A percentile compares a stretch with the other conserved stretches of the same genome.
phyloP scores from a whole-genome alignment of 2,797 vertebrate species.

The Sebastes diploproa region DNA sequence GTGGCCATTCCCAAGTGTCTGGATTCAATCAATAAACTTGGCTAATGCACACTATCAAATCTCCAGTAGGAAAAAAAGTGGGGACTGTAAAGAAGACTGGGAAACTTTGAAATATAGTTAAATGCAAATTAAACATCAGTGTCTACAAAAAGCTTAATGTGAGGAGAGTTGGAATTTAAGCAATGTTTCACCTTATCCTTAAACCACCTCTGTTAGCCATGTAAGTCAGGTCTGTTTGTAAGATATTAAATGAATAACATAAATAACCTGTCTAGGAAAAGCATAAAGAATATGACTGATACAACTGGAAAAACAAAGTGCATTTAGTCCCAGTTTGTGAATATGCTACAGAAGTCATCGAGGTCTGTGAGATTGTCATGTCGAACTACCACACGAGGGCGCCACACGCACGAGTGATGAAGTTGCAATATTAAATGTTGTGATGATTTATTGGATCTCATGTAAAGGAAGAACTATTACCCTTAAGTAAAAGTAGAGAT shows the following conservation, averaged over 20 bases:
- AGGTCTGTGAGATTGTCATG: neutral
- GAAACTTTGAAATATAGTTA: neutral
- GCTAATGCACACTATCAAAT: neutral
- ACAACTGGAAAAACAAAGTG: neutral
- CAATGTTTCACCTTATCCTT: neutral
- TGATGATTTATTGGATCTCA: neutral
- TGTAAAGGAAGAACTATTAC: neutral
- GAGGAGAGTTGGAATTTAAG: neutral
- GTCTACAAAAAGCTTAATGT: neutral
- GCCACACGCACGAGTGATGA: neutral
- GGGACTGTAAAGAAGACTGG: neutral
- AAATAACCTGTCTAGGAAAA: neutral
- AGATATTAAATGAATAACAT: neutral
- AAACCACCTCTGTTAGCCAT: neutral
- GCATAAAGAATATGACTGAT: neutral
- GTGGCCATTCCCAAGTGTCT: neutral
- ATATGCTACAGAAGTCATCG: neutral
- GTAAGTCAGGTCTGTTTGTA: neutral
- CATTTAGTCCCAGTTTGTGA: neutral
- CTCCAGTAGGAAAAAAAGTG: neutral
- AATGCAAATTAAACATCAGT: neutral
- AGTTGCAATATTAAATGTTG: neutral
- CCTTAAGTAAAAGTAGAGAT: neutral
- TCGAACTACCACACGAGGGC: conserved; percentile 28
- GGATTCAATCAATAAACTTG: conserved; percentile 13